Evolutionary conservation across 2,888 invertebrate genomes (phyloP).

Genomic region (Coleophora flavipennella): DNA sequence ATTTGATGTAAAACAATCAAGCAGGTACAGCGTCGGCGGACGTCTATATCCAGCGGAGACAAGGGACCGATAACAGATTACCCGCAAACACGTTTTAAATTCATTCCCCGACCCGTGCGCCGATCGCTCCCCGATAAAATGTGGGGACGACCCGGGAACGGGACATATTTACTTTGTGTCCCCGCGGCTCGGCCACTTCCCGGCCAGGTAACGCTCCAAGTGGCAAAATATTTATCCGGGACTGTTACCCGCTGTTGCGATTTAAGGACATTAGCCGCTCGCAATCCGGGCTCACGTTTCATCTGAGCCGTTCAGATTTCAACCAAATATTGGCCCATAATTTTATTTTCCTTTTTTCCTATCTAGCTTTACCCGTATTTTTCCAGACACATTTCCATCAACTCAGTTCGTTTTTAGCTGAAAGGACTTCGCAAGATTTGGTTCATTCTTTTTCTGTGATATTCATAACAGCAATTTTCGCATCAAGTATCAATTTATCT

Average conservation of each 20-base stretch:
- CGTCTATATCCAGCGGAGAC: slow-evolving; percentile 69
- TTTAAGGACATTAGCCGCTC: slow-evolving; percentile 58
- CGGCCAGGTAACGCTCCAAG: slow-evolving; percentile 67
- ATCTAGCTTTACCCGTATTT: not conserved
- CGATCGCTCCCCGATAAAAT: slow-evolving; percentile 72
- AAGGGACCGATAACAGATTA: slow-evolving; percentile 74
- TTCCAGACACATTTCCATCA: not conserved
- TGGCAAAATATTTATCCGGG: slow-evolving; percentile 68
- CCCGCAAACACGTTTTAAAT: slow-evolving; percentile 74
- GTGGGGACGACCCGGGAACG: slow-evolving; percentile 63
- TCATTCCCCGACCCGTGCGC: slow-evolving; percentile 70
- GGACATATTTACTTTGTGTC: slow-evolving; percentile 72
- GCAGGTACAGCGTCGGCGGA: slow-evolving; percentile 37
- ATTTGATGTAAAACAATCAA: slow-evolving; percentile 26
- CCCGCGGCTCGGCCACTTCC: slow-evolving; percentile 53
- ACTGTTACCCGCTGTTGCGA: slow-evolving; percentile 59
- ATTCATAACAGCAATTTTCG: too few relatives aligned
- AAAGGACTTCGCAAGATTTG: too few relatives aligned
- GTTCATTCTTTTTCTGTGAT: too few relatives aligned
- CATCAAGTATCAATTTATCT: too few relatives aligned
- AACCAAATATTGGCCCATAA: slow-evolving; percentile 3
- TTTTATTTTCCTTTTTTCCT: not conserved
- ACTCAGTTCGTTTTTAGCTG: not conserved
- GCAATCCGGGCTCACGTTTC: slow-evolving; percentile 38
- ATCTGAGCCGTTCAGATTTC: slow-evolving; percentile 14